Conservation (phyloP, 2,888 invertebrate species). For the Octonoba sinensis region DNA sequence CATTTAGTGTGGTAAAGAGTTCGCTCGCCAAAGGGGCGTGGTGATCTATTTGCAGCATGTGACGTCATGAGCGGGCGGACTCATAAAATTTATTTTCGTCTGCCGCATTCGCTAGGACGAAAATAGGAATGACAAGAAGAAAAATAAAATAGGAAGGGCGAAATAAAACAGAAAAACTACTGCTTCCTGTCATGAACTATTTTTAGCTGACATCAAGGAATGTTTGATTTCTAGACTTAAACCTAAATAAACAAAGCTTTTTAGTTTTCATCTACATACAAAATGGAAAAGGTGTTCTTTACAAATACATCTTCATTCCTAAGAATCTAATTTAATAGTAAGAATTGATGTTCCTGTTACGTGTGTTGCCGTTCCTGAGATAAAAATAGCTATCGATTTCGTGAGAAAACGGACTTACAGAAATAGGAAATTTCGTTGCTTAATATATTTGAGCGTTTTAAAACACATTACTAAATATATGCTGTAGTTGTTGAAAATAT, state of each 20-base stretch:
- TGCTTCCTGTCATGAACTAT: constrained; percentile 43
- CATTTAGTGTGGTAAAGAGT: too few relatives aligned
- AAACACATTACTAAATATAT: too few relatives aligned
- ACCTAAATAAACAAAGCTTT: constrained; percentile 36
- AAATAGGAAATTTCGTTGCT: too few relatives aligned
- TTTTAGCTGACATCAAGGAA: constrained; percentile 27
- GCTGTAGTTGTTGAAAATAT: too few relatives aligned
- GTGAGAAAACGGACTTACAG: too few relatives aligned
- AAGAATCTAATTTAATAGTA: too few relatives aligned
- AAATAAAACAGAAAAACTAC: constrained; percentile 49
- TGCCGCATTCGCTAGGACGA: constrained; percentile 21
- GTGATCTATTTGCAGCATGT: constrained; percentile 10
- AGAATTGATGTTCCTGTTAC: too few relatives aligned
- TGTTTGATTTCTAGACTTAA: constrained; percentile 17
- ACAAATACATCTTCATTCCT: too few relatives aligned
- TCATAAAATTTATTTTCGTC: constrained; percentile 38
- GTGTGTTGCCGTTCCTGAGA: too few relatives aligned
- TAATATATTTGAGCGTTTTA: too few relatives aligned
- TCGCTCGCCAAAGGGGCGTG: not conserved
- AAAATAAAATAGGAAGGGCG: constrained; percentile 21
- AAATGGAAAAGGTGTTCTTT: constrained; percentile 26
- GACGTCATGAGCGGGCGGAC: constrained; percentile 32
- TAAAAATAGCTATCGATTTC: too few relatives aligned
- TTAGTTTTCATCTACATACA: constrained; percentile 23
- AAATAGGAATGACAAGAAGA: constrained; percentile 35